phyloP scores from a whole-genome alignment of 2,797 vertebrate genomes.

The Orestias chungarensis region DNA sequence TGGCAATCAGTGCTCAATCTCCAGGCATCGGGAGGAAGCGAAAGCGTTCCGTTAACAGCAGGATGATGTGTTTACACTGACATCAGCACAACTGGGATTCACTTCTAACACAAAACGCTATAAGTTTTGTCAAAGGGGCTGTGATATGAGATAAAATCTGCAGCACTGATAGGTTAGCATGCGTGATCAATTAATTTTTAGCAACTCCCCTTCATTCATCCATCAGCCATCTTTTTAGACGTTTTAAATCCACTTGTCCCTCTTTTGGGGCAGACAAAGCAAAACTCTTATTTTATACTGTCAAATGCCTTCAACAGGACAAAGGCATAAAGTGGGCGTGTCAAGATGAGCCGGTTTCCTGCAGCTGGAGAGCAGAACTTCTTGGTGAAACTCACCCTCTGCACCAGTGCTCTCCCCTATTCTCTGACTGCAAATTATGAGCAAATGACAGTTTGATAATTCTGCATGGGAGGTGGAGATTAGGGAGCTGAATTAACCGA shows the following conservation, averaged over 20 bases:
- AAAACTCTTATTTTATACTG: constrained; percentile 47
- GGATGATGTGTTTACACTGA: constrained; percentile 49
- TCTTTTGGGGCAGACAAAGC: constrained; percentile 8
- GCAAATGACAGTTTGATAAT: constrained; percentile 32
- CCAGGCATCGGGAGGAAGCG: constrained; percentile 12
- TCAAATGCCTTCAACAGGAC: constrained; percentile 51
- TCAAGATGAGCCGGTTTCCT: constrained; percentile 16
- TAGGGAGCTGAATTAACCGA: constrained; percentile 13
- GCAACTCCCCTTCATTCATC: background rate
- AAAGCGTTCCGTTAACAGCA: constrained; percentile 23
- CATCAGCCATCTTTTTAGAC: constrained; percentile 7
- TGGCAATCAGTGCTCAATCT: constrained; percentile 70
- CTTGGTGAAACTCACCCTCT: constrained; percentile 31
- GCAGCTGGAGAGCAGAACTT: constrained; percentile 19
- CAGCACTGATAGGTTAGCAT: background rate
- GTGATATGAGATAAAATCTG: background rate
- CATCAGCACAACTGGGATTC: constrained; percentile 28
- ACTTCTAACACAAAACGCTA: constrained; percentile 2
- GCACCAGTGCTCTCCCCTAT: constrained; percentile 24
- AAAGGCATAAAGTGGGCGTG: constrained; percentile 31
- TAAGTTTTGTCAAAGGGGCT: background rate
- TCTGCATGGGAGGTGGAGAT: constrained; percentile 41
- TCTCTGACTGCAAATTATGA: constrained; percentile 42
- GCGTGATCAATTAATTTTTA: background rate
- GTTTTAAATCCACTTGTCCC: constrained; percentile 13